phyloP scores from a whole-genome alignment of 2,113 vertebrate species.

The Oostethus manadensis region DNA sequence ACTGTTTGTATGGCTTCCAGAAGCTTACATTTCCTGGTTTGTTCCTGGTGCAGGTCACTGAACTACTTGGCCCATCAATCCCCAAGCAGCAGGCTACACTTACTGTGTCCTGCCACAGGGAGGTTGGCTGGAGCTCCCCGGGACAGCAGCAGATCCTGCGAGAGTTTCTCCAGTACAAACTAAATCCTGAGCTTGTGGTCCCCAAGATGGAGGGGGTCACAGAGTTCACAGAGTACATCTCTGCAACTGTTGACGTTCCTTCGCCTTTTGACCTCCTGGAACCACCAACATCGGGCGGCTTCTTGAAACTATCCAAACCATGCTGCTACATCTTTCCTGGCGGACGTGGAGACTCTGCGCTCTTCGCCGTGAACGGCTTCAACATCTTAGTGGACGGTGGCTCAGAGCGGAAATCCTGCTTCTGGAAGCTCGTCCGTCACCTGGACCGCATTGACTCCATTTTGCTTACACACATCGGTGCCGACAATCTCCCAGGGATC shows the following conservation, averaged over 20 bases:
- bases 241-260: constrained; percentile 90
- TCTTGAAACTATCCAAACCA: constrained; percentile 95
- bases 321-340: constrained; percentile 98
- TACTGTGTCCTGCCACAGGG: constrained; percentile 86
- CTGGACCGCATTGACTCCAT: constrained; percentile 94
- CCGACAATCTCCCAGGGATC: constrained; percentile 95
- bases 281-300: constrained; percentile 93
- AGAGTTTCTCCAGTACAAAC: constrained; percentile 79
- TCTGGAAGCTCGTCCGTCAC: constrained; percentile 97
- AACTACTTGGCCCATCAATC: constrained; percentile 78
- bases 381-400: constrained; percentile 96
- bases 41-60: constrained; percentile 76
- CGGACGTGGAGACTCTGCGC: constrained; percentile 94
- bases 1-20: too few relatives aligned
- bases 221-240: constrained; percentile 94
- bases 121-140: constrained; percentile 87
- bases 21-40: constrained; percentile 1
- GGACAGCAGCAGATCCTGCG: constrained; percentile 73
- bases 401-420: constrained; percentile 93
- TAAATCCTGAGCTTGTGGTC: constrained; percentile 83
- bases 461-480: constrained; percentile 94
- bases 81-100: constrained; percentile 82
- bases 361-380: constrained; percentile 97
- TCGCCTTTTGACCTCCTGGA: constrained; percentile 95
- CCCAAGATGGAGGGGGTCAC: constrained; percentile 91